Evolutionary conservation across 2,888 invertebrate genomes (phyloP), one percentile per base, ranked within the genome.

Genomic region (Tineola bisselliella): DNA sequence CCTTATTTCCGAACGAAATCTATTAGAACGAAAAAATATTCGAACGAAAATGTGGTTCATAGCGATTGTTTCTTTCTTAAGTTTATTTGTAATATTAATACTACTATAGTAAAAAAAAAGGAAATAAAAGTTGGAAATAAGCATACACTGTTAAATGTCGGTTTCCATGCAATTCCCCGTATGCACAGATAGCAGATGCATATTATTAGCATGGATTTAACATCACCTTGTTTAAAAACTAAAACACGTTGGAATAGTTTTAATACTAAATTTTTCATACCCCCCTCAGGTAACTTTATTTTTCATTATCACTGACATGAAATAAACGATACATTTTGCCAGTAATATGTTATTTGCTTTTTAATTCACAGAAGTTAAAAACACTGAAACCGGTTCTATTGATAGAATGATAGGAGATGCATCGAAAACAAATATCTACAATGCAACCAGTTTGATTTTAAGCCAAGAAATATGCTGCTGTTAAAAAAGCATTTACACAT

Each of bases 221-320:
- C 92, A 65, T 96, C 95, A 6, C 84, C 89, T 0, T 90, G 89
- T 71, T 72, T 97, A 61, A 96, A 95, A 82, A 94, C 89, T 0
- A 94, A 93, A 77, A 87, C 90, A 61, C 95, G 95, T 73, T 96
- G 94, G 94, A 95, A 95, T 75, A 94, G 93, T 64, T 97, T 95
- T 69, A 95, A 91, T 8, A 94, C 96, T 0, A 83, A 87, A 0
- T 92, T 93, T 72, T 96, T 97, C 78, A 74, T 93, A 52, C 87
- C 90, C 15, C 92, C 91, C 62, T 72, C 90, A 82, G 90, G 95
- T 94, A 54, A 12, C 4, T 25, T n/a, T n/a, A n/a, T n/a, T n/a
- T n/a, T n/a, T n/a, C n/a, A n/a, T n/a, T n/a, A n/a, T n/a, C n/a
- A n/a, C n/a, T n/a, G n/a, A n/a, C n/a, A n/a, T n/a, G n/a, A n/a